Conservation (phyloP, 1,140 invertebrate genomes). For the Anastatus disparis region DNA sequence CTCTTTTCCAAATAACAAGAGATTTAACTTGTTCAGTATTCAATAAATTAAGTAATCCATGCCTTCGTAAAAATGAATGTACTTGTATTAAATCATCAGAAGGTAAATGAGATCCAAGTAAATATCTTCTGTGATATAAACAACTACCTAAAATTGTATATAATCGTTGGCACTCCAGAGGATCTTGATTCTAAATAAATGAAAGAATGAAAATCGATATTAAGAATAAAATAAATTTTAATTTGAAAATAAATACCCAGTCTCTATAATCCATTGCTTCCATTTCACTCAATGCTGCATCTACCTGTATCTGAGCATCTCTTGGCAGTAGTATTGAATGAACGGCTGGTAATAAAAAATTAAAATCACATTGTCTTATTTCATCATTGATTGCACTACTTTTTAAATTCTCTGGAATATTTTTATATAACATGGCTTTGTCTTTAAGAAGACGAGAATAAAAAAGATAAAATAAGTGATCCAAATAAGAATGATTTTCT, state of each 20-base stretch:
- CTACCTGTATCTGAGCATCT: slow-evolving; percentile 80
- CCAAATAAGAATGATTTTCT: slow-evolving; percentile 61
- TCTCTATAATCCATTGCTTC: slow-evolving; percentile 85
- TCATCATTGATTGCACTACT: slow-evolving; percentile 32
- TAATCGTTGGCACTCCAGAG: slow-evolving; percentile 79
- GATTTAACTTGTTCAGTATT: slow-evolving; percentile 74
- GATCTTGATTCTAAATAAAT: slow-evolving; percentile 76
- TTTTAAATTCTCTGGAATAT: slow-evolving; percentile 5
- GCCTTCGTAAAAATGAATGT: slow-evolving; percentile 75
- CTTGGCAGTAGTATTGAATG: slow-evolving; percentile 75
- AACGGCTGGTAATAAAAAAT: slow-evolving; percentile 62
- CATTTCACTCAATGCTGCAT: slow-evolving; percentile 82
- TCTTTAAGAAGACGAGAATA: slow-evolving; percentile 63
- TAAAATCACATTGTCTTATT: slow-evolving; percentile 53
- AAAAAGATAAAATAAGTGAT: slow-evolving; percentile 70
- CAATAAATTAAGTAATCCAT: slow-evolving; percentile 75
- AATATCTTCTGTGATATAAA: slow-evolving; percentile 77
- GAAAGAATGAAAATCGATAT: slow-evolving; percentile 12
- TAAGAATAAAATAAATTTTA: background rate
- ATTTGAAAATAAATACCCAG: slow-evolving; percentile 69
- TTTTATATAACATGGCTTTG: slow-evolving; percentile 41
- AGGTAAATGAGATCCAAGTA: slow-evolving; percentile 78
- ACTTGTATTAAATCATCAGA: slow-evolving; percentile 77
- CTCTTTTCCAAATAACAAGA: slow-evolving; percentile 81
- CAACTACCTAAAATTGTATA: slow-evolving; percentile 81